Base-by-base conservation (phyloP, 1,140 invertebrate genomes). In the Aleiodes sp. region DNA sequence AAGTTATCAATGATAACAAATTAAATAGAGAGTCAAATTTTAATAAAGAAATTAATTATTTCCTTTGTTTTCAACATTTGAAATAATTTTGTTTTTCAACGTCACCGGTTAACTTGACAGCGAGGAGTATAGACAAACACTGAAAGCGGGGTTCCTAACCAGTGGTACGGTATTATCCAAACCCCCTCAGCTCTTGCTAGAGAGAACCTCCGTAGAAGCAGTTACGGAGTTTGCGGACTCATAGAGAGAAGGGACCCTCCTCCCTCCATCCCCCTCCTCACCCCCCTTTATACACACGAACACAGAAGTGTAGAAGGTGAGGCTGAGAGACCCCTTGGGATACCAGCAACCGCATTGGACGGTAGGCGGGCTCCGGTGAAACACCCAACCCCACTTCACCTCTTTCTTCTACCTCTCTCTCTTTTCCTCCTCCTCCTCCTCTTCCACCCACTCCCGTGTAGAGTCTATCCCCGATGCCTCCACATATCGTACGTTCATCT, bases 281-380 rank as follows among this genome's bases (percentile, higher is more conserved):
- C n/a, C n/a, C n/a, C n/a, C n/a, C n/a, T n/a, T n/a, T n/a, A 65
- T 35, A 37, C 39, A 43, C 61, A 46, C 43, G 35, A 21, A 41
- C 31, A 63, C 29, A 33, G n/a, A 62, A 60, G 65, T 41, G 66
- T 57, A 68, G 78, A 80, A 81, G 81, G 80, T 80, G 80, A 79
- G 77, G 74, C 73, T 70, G 46, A 78, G 80, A 80, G 78, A 76
- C 82, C 82, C 71, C 81, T 75, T 81, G 82, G 81, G 82, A 80
- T 83, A 81, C 76, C 78, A 73, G 76, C 75, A 73, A 78, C 78
- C 80, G 79, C 70, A 85, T 84, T 85, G 83, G 83, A 80, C 80
- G 82, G 82, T 80, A 82, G 83, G 83, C 83, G 83, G 81, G 82
- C 75, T 80, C 75, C n/a, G n/a, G 80, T 81, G 77, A 80, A 82